Evolutionary conservation across 2,797 vertebrate species (phyloP), one percentile per base, ranked within the genome.

Genomic region (Amphiprion clarkii): DNA sequence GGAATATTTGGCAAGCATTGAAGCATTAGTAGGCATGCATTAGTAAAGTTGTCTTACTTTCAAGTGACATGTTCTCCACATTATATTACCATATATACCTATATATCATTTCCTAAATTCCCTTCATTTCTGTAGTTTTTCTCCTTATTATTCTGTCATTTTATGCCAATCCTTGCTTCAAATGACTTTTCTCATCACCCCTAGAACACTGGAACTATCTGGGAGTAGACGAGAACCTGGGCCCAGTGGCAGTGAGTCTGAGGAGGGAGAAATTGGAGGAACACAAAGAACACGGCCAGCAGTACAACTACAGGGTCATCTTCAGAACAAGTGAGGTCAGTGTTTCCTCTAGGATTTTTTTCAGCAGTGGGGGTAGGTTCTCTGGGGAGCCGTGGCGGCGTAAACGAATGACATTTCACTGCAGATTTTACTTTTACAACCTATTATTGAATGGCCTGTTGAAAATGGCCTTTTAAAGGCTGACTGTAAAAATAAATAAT

Each of bases 151-250:
- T 12, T 46, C 29, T 27, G 5, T 73, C 27, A 46, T 27, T 60
- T 57, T 49, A 16, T 67, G 31, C 49, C 11, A 21, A 27, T 44
- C 4, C 27, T 4, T 54, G 8, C 31, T 12, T 73, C 5, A 52
- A 68, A 71, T 66, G 7, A 4, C n/a, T 3, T 53, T 49, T n/a
- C 16, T 58, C 6, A 3, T 62, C 8, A 16, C 9, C 17, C 29
- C 5, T 59, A 99, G 97, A 99, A 92, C 97, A 99, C 91, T 99
- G 97, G 97, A 99, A 99, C 92, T 99, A 99, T 87, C 96, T 99
- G 87, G 98, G 98, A 9, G 96, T 98, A 21, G 98, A 99, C 88
- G 98, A 99, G 84, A 98, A 96, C 79, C 90, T 99, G 57, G 98
- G 98, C 57, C 98, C 98, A 0, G 97, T 99, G 80, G 98, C 98